Percentiles rank a stretch among this genome's conserved stretches.
phyloP scores from a whole-genome alignment of 2,113 vertebrate genomes.

The Plectropomus leopardus region DNA sequence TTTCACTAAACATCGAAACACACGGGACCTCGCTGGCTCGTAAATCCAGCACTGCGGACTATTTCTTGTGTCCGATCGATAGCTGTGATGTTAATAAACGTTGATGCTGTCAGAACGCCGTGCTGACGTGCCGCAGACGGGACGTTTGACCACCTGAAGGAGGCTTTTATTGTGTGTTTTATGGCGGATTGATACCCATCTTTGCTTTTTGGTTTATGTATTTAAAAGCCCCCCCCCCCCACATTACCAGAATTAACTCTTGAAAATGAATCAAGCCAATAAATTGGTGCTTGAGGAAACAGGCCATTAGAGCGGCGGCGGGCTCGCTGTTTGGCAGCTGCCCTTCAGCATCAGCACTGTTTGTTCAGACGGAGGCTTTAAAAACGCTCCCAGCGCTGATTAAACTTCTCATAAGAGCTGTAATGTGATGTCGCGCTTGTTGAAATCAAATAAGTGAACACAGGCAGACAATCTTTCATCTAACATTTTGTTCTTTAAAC shows the following conservation, averaged over 20 bases:
- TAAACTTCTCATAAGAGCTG: background rate
- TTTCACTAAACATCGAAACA: background rate
- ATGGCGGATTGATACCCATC: background rate
- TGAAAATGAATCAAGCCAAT: conserved; percentile 43
- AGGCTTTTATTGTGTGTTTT: conserved; percentile 20
- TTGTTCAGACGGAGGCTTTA: background rate
- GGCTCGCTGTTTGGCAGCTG: background rate
- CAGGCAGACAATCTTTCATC: background rate
- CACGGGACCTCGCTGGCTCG: background rate
- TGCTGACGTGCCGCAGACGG: conserved; percentile 11
- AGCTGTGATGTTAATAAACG: conserved; percentile 11
- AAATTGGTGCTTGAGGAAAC: conserved; percentile 22
- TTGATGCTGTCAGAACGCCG: background rate
- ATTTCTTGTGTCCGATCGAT: background rate
- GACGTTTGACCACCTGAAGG: background rate
- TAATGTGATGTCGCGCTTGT: background rate
- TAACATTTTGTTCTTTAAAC: too few species aligned
- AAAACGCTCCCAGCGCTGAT: background rate
- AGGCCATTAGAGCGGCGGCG: background rate
- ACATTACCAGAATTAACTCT: conserved; percentile 57
- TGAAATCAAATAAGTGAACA: background rate
- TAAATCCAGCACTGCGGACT: background rate
- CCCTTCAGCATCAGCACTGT: conserved; percentile 11
- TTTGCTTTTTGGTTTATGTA: background rate
- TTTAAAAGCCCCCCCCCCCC: conserved; percentile 29